Base-by-base conservation (phyloP, 2,888 invertebrate species). In the Periphyllus acericola region DNA sequence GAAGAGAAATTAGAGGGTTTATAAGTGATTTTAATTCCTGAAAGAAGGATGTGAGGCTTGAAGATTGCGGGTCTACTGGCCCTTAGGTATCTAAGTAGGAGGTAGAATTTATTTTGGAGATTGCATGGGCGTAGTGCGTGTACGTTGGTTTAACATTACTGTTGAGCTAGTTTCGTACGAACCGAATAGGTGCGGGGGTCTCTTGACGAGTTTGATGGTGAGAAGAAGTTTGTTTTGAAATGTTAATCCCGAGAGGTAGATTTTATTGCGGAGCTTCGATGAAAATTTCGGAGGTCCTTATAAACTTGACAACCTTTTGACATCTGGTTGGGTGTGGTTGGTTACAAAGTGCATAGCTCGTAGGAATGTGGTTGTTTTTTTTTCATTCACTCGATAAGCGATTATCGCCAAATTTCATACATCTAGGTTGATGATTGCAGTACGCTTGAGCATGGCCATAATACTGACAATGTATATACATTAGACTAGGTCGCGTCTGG, bases 361-460 rank as follows among this genome's bases (percentile, higher is more conserved):
- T 19, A 55, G 55, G 55, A 55, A 19, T 11, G 36, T 74, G 36
- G 1, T 74, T 74, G 36, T 25, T 2, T 36, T 74, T 74, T 1
- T 74, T 36, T 3, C 74, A 74, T 74, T 74, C 36, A 36, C 74
- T 74, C 8, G 36, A 74, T 74, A 74, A 36, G 74, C 36, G 74
- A 36, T 74, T 36, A 74, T 74, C 25, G 11, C 36, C 74, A 9
- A 3, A 74, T 74, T 74, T 74, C 25, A 74, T 36, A 74, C 74
- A 74, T 74, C 36, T 74, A 74, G 74, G 74, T 25, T 19, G n/a
- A 9, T 36, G 72, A 40, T 83, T 25, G 52, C 83, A 74, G 25
- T 74, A 74, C 8, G 74, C 25, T 74, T 74, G 55, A 14, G 55
- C 17, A 21, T 55, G 55, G 19, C 55, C 55, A 55, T 55, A 55